These are phyloP conservation scores for Rhinogobius similis DNA, from an alignment of 2,113 vertebrate species.

Conservation along the genomic window DNA sequence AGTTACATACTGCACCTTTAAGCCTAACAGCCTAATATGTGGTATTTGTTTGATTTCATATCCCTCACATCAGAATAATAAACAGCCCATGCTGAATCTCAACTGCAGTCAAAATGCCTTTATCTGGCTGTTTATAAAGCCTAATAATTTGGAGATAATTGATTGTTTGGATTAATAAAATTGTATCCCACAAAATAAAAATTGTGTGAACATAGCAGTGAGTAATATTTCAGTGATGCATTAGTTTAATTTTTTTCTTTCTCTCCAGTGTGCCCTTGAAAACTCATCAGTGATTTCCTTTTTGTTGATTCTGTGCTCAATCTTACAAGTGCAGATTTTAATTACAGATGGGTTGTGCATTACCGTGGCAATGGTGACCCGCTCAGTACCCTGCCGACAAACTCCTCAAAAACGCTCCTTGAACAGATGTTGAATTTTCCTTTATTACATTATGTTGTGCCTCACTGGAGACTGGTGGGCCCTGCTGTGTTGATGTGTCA, in stretches of 20 bases:
- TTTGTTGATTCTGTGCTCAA: neutral
- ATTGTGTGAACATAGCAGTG: neutral
- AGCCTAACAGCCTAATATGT: no score
- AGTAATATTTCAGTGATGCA: neutral
- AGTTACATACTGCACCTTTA: no score
- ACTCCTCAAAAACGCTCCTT: neutral
- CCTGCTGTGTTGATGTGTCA: constrained; percentile 6
- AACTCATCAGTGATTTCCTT: neutral
- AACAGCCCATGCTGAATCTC: no score
- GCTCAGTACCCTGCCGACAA: neutral
- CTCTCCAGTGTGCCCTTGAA: neutral
- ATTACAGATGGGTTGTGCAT: constrained; percentile 5
- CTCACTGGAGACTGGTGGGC: neutral
- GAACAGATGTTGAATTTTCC: constrained; percentile 8
- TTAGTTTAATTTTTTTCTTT: neutral
- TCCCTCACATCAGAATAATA: no score
- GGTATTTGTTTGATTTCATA: no score
- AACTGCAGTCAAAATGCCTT: no score
- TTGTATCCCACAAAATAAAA: neutral
- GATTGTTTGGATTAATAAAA: neutral
- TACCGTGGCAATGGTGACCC: neutral
- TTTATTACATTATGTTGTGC: neutral
- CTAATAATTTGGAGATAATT: no score
- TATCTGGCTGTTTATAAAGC: no score
- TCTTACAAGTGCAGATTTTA: neutral